These are phyloP conservation scores for Ganaspis sp. DNA, from an alignment of 1,140 invertebrate genomes.

Conservation along the genomic window DNA sequence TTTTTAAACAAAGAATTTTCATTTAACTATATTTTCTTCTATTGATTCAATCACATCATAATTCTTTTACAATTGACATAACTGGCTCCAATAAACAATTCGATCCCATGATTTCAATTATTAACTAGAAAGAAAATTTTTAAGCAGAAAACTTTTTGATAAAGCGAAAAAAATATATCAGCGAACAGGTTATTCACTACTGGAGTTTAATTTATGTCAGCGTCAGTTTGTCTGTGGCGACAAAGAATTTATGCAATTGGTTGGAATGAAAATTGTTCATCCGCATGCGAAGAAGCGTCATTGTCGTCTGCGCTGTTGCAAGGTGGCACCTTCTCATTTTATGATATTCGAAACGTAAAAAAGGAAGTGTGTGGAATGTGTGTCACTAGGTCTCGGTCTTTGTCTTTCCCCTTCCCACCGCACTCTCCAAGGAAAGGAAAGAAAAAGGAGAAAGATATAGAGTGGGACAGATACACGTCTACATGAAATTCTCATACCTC, in stretches of 20 bases:
- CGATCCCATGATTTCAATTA: too few species aligned
- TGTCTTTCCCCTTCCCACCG: constrained; percentile 48
- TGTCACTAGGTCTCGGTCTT: constrained; percentile 72
- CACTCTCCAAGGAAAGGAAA: constrained; percentile 27
- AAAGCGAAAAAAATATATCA: background rate
- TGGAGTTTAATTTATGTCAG: background rate
- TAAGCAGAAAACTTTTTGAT: too few species aligned
- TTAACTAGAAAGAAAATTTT: too few species aligned
- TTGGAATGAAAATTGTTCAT: constrained; percentile 32
- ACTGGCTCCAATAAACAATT: too few species aligned
- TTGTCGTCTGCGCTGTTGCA: constrained; percentile 66
- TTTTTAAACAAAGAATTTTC: too few species aligned
- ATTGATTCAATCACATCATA: too few species aligned
- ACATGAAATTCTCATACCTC: constrained; percentile 33
- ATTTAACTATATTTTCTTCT: too few species aligned
- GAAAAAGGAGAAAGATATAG: constrained; percentile 11
- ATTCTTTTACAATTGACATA: too few species aligned
- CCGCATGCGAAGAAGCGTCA: constrained; percentile 49
- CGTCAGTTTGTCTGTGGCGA: constrained; percentile 28
- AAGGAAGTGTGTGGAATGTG: constrained; percentile 73
- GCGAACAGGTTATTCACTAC: too few species aligned
- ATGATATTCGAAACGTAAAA: constrained; percentile 76
- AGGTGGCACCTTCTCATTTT: constrained; percentile 67
- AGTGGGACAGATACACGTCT: constrained; percentile 38
- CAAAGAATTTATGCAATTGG: constrained; percentile 15